phyloP scores from a whole-genome alignment of 2,888 invertebrate genomes.

The Ashinkailepas kermadecensis region DNA sequence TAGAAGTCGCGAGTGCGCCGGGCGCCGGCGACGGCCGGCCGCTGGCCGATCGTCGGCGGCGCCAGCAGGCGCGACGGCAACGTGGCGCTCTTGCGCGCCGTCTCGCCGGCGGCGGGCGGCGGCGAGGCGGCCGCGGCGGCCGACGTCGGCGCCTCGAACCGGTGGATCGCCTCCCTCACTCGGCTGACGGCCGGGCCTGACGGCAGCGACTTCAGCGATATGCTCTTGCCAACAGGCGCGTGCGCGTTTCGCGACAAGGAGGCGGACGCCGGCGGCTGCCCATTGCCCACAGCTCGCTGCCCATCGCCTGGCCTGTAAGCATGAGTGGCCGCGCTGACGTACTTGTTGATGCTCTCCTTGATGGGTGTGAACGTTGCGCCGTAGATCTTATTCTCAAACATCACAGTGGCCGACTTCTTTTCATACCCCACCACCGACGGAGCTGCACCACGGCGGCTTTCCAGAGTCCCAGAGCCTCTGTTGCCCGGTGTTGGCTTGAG shows the following conservation, averaged over 20 bases:
- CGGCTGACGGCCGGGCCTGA: neutral
- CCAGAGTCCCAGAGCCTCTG: neutral
- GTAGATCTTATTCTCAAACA: neutral
- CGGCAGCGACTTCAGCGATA: neutral
- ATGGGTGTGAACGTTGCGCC: neutral
- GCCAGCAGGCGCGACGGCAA: neutral
- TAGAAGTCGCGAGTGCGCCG: conserved; percentile 73
- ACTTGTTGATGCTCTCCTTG: neutral
- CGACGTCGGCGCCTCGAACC: neutral
- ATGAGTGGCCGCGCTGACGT: neutral
- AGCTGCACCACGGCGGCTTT: neutral
- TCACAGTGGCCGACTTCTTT: neutral
- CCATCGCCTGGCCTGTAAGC: neutral
- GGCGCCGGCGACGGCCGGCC: conserved; percentile 41
- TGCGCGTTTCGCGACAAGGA: neutral
- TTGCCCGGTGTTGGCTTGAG: too few relatives aligned
- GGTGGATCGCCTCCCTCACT: neutral
- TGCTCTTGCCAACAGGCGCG: neutral
- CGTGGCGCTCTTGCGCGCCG: neutral
- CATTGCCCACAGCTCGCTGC: neutral
- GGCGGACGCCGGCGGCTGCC: neutral
- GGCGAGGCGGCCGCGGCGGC: neutral
- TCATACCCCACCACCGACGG: neutral
- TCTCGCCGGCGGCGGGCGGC: neutral
- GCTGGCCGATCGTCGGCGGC: conserved; percentile 24